Evolutionary conservation across 2,797 vertebrate genomes (phyloP), one percentile per base, ranked within the genome.

Genomic region (Lophius americanus): DNA sequence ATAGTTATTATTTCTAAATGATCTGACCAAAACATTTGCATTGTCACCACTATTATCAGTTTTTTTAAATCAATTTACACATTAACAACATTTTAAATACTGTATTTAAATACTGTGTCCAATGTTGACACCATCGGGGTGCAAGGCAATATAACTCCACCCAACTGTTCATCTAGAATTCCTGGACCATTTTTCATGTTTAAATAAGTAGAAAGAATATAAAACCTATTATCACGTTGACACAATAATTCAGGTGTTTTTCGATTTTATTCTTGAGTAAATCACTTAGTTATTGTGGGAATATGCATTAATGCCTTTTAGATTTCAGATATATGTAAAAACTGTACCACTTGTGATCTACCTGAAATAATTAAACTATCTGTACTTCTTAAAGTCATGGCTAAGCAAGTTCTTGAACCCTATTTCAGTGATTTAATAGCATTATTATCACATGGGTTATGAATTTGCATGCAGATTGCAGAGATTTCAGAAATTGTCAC

Each of bases 141-240:
- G 37, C 14, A 13, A 36, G 51, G 9, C n/a, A 38, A 8, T 14
- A 38, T 39, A 42, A 42, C 41, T 3, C n/a, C n/a, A 8, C 23
- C 5, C 32, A 51, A 2, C 7, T 13, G 39, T 4, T 43, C 6
- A 6, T 9, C 44, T n/a, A 46, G 35, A 46, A 46, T 5, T n/a
- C 6, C 56, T 37, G 35, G 43, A 13, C 36, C 11, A 7, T 32
- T 50, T 48, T 36, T 38, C 33, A 35, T 13, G 33, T 48, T n/a
- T 41, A 5, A 56, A 41, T 55, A 41, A 33, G 11, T 55, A 47
- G 43, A 64, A 39, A 1, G 7, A 64, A 64, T 64, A 64, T 23
- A 52, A 54, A 47, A 7, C 42, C 7, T 11, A 37, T 9, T 3
- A 11, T 60, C 47, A 51, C 35, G 10, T 44, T 9, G 37, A 36